Evolutionary conservation across 2,797 vertebrate genomes (phyloP), one percentile per base, ranked within the genome.

Genomic region (Eulemur rubriventer): DNA sequence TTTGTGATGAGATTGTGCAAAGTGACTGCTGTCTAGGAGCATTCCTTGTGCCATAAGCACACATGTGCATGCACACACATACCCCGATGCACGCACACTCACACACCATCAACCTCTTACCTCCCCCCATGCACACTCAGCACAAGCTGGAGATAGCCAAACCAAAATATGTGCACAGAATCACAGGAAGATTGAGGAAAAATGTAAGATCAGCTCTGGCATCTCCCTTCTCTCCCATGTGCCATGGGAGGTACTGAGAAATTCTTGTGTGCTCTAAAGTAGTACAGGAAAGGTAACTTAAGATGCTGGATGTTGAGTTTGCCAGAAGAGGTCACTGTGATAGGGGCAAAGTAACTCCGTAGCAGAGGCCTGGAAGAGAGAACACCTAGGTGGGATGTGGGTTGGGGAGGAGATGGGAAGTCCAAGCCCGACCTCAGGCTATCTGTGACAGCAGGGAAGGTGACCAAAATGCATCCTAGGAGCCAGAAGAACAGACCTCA

Each of bases 291-390:
- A 73, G 48, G 48, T 88, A 67, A 88, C 13, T 57, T 78, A 50
- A 73, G 63, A 91, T 46, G 81, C 11, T 73, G 57, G 48, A 67
- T n/a, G 9, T 6, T 59, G 33, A 82, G 46, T 90, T 52, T 93
- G 20, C 55, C 70, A 73, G 70, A 83, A 95, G 48, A 80, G n/a
- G 89, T 89, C 80, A 80, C 72, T 38, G n/a, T 59, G 57, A 89
- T 48, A 73, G 69, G 69, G 35, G 41, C 48, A 88, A 93, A 83
- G 70, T 28, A 72, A 87, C 22, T 70, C 48, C 38, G 86, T 0
- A 57, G 81, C 18, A 50, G 17, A 82, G 69, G 55, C 61, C 76
- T 78, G 24, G 46, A 91, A 65, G 80, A 87, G 41, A 83, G 70
- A 94, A 43, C 55, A 87, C 55, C 52, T 79, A 63, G 38, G 18